phyloP scores from a whole-genome alignment of 1,140 invertebrate genomes.

The Ephestia elutella region DNA sequence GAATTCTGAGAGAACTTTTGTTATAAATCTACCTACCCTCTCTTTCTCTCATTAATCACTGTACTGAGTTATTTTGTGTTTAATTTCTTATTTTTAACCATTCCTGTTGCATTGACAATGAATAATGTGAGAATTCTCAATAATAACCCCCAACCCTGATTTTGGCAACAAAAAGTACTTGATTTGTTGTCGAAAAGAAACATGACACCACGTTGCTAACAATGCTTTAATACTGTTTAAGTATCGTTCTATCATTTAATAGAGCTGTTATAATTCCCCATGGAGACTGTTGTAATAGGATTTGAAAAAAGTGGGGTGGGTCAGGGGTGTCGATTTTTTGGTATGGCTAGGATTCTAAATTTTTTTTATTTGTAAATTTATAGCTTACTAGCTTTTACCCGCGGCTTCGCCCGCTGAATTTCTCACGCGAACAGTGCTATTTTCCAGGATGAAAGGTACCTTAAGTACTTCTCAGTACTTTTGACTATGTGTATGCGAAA shows the following conservation, averaged over 20 bases:
- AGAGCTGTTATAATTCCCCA: slow-evolving; percentile 3
- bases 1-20: no score
- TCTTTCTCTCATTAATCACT: no score
- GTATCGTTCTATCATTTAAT: slow-evolving; percentile 2
- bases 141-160: neutral
- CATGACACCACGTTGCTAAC: neutral
- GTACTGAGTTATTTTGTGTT: neutral
- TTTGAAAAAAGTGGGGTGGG: neutral
- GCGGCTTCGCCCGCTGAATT: no score
- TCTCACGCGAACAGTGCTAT: no score
- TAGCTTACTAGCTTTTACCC: no score
- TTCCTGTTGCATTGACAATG: neutral
- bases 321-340: neutral
- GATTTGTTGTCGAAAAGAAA: slow-evolving; percentile 3
- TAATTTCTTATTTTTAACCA: neutral
- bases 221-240: slow-evolving; percentile 3
- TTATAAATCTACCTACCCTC: no score
- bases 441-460: no score
- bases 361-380: no score
- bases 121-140: neutral
- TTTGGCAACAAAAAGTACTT: neutral
- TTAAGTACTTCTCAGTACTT: no score
- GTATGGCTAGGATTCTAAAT: no score
- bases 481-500: no score
- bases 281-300: slow-evolving; percentile 3